A percentile compares a stretch with the other conserved stretches of the same genome.
phyloP scores from a whole-genome alignment of 1,140 invertebrate species.

The Pseudomyrmex dendroicus region DNA sequence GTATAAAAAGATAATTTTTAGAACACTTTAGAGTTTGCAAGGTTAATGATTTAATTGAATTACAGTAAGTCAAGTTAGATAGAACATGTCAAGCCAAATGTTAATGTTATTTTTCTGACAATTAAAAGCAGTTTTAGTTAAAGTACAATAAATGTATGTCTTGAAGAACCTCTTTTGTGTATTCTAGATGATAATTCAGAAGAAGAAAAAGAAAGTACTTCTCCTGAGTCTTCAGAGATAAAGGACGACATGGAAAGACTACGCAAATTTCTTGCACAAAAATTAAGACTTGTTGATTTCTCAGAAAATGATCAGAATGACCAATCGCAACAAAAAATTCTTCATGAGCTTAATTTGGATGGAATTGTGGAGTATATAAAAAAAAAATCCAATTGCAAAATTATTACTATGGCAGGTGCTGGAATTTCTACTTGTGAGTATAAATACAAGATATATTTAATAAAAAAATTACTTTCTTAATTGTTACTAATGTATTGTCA shows the following conservation, averaged over 20 bases:
- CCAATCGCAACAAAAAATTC: conserved; percentile 65
- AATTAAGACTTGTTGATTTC: conserved; percentile 72
- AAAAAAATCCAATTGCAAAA: conserved; percentile 91
- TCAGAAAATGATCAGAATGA: conserved; percentile 16
- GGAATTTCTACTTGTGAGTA: conserved; percentile 97
- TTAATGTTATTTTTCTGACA: neutral
- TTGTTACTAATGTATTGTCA: conserved; percentile 20
- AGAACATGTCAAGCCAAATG: no score
- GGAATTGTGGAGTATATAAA: conserved; percentile 91
- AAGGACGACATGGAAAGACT: conserved; percentile 77
- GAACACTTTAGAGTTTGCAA: no score
- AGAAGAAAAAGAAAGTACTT: conserved; percentile 46
- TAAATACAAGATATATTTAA: conserved; percentile 28
- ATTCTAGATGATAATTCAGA: conserved; percentile 48
- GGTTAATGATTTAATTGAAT: no score
- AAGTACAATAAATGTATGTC: neutral
- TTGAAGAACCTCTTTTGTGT: neutral
- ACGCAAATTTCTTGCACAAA: conserved; percentile 76
- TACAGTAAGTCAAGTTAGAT: no score
- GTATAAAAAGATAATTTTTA: no score
- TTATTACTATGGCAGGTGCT: conserved; percentile 97
- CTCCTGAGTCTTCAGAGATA: conserved; percentile 50
- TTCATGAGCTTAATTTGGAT: conserved; percentile 86
- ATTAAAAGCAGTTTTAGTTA: neutral
- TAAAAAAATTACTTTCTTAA: neutral